Evolutionary conservation across 2,888 invertebrate genomes (phyloP).

Genomic region (Octodonta nipae): DNA sequence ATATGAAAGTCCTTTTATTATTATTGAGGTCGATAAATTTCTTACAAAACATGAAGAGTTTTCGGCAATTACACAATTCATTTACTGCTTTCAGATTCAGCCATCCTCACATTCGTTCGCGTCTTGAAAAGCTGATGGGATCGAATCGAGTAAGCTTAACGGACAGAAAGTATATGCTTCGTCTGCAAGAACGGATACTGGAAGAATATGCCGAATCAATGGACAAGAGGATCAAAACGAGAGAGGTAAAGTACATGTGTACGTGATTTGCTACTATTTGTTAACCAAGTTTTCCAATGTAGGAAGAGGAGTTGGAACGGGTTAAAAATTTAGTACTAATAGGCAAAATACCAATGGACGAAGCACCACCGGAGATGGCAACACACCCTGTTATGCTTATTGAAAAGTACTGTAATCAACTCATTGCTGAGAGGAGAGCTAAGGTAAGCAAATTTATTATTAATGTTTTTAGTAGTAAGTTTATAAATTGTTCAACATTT

Average conservation of each 20-base stretch:
- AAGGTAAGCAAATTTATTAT: no score
- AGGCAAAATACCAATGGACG: slow-evolving; percentile 51
- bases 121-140: slow-evolving; percentile 57
- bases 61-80: no score
- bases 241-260: slow-evolving; percentile 39
- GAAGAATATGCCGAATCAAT: slow-evolving; percentile 51
- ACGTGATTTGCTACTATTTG: neutral
- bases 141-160: slow-evolving; percentile 53
- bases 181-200: slow-evolving; percentile 48
- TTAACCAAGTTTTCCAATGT: neutral
- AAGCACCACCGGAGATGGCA: slow-evolving; percentile 52
- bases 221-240: slow-evolving; percentile 46
- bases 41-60: no score
- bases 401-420: slow-evolving; percentile 38
- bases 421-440: slow-evolving; percentile 38
- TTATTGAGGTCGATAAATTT: no score
- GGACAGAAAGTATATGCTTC: slow-evolving; percentile 54
- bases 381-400: slow-evolving; percentile 57
- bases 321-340: slow-evolving; percentile 54
- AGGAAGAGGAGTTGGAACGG: slow-evolving; percentile 48
- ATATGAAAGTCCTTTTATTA: no score
- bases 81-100: slow-evolving; percentile 41
- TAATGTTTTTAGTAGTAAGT: no score
- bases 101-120: slow-evolving; percentile 48
- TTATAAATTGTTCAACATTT: no score